Percentiles rank a stretch among this genome's conserved stretches.
Conservation (phyloP, 2,888 invertebrate genomes). For the Eudemis profundana region DNA sequence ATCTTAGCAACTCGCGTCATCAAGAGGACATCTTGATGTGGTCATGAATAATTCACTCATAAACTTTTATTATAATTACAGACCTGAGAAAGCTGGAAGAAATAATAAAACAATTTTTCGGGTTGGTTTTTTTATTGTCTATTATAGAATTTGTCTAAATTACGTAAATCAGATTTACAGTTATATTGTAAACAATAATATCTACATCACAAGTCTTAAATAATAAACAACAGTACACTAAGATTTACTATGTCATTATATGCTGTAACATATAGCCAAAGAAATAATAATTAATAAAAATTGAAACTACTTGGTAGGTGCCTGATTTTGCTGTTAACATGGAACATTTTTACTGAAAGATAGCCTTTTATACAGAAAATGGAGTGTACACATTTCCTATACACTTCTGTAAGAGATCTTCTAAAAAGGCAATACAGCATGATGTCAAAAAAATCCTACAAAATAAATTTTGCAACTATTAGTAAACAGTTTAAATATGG, state of each 20-base stretch:
- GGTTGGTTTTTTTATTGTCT: constrained; percentile 58
- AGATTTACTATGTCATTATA: constrained; percentile 57
- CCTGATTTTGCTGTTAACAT: constrained; percentile 51
- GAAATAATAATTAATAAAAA: constrained; percentile 44
- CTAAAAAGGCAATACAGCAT: constrained; percentile 53
- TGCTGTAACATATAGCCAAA: constrained; percentile 19
- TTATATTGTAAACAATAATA: constrained; percentile 56
- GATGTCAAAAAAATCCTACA: constrained; percentile 42
- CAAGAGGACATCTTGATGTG: constrained; percentile 34
- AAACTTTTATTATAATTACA: too few species aligned
- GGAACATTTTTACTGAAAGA: constrained; percentile 56
- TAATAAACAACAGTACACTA: constrained; percentile 57
- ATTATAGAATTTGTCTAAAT: constrained; percentile 60
- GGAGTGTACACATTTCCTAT: constrained; percentile 52
- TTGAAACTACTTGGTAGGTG: constrained; percentile 69
- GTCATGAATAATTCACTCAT: too few species aligned
- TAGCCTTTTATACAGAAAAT: constrained; percentile 55
- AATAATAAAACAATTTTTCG: constrained; percentile 49
- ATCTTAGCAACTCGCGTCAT: constrained; percentile 17
- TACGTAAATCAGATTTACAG: constrained; percentile 61
- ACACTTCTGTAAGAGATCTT: constrained; percentile 54
- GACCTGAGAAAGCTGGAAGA: too few species aligned
- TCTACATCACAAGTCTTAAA: constrained; percentile 61
- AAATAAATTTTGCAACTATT: constrained; percentile 53
- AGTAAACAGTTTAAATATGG: constrained; percentile 82